These are phyloP conservation scores for Drosophila quinaria DNA, from an alignment of 2,888 invertebrate species.

Conservation along the genomic window DNA sequence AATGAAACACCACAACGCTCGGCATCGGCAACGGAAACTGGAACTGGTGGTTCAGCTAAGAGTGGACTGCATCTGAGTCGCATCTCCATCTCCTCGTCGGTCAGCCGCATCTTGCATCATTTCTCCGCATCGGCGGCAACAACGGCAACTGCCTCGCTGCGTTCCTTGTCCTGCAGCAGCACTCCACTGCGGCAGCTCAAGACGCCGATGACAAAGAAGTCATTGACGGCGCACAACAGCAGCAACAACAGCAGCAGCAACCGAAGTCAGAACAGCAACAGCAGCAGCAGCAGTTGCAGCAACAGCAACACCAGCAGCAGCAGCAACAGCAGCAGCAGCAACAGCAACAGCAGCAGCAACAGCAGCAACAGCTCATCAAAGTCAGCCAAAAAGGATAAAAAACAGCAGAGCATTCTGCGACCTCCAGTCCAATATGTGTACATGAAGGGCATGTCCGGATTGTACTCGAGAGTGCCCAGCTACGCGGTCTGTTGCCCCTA, in stretches of 20 bases:
- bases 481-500: constrained; percentile 85
- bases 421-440: constrained; percentile 93
- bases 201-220: constrained; percentile 46
- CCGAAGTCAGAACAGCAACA: constrained; percentile 44
- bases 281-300: constrained; percentile 35
- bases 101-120: constrained; percentile 90
- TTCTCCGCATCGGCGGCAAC: constrained; percentile 86
- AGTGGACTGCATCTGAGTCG: constrained; percentile 79
- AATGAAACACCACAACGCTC: constrained; percentile 43
- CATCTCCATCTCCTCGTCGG: constrained; percentile 87
- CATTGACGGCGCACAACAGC: constrained; percentile 59
- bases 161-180: constrained; percentile 89
- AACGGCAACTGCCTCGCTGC: constrained; percentile 86
- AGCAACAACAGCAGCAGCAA: constrained; percentile 43
- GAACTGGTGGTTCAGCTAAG: constrained; percentile 49
- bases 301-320: constrained; percentile 86
- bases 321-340: constrained; percentile 27
- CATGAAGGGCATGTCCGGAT: constrained; percentile 92
- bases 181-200: constrained; percentile 80
- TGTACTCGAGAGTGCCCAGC: constrained; percentile 93
- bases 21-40: constrained; percentile 27
- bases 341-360: constrained; percentile 41
- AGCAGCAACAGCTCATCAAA: constrained; percentile 50
- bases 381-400: constrained; percentile 79
- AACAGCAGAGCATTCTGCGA: constrained; percentile 91